Conservation (phyloP, 2,797 vertebrate genomes). For the Urophycis tenuis region DNA sequence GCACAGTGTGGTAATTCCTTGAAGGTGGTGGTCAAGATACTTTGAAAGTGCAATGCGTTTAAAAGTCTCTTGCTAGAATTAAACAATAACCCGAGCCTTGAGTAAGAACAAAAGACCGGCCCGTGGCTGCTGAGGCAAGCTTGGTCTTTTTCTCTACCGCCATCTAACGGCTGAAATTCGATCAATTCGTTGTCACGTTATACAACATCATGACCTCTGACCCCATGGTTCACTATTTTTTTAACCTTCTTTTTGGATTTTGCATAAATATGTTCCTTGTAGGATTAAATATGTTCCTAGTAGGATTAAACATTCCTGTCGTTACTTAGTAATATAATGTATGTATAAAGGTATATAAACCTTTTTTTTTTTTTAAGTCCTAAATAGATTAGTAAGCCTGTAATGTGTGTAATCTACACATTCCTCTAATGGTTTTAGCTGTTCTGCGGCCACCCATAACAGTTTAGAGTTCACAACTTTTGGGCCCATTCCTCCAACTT, state of each 20-base stretch:
- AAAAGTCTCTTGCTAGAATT: background rate
- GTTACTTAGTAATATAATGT: background rate
- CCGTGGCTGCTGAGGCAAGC: background rate
- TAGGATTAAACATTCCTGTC: background rate
- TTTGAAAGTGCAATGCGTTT: background rate
- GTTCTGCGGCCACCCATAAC: background rate
- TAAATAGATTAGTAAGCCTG: no score
- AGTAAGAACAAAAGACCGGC: background rate
- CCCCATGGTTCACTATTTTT: background rate
- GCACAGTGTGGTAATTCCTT: background rate
- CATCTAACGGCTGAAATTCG: constrained; percentile 30
- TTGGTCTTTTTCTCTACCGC: constrained; percentile 6
- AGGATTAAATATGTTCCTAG: background rate
- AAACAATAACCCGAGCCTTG: background rate
- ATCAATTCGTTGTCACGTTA: constrained; percentile 13
- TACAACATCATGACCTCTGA: background rate
- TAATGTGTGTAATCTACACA: no score
- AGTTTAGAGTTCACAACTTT: background rate
- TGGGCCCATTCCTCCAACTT: constrained; percentile 4
- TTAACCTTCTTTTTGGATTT: background rate
- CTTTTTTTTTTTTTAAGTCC: no score
- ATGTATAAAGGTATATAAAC: background rate
- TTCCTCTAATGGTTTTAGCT: no score
- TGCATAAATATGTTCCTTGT: background rate
- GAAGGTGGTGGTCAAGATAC: no score